These are phyloP conservation scores for Microplitis demolitor DNA, from an alignment of 1,140 invertebrate species.

Conservation along the genomic window DNA sequence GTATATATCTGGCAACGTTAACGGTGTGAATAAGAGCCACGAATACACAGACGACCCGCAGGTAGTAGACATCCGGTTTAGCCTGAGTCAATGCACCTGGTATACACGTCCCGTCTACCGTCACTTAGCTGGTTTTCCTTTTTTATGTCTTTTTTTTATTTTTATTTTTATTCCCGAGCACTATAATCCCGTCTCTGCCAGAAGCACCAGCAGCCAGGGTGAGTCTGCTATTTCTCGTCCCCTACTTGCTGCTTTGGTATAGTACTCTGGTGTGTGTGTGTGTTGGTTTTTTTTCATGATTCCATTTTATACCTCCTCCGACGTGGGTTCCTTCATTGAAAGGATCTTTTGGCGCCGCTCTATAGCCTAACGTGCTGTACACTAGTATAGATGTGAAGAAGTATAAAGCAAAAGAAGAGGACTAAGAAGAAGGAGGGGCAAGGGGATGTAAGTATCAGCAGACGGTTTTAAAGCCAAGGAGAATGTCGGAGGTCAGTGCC, in stretches of 20 bases:
- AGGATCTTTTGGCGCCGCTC: conserved; percentile 14
- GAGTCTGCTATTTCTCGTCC: too few species aligned
- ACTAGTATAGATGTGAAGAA: neutral
- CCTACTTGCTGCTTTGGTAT: too few species aligned
- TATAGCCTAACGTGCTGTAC: neutral
- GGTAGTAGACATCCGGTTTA: conserved; percentile 31
- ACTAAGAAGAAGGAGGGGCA: too few species aligned
- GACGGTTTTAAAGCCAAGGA: conserved; percentile 11
- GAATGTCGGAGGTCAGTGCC: conserved; percentile 23
- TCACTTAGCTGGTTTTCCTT: neutral
- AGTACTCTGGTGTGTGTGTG: neutral
- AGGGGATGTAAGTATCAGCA: neutral
- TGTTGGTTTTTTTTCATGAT: conserved; percentile 5
- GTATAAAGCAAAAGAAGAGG: neutral
- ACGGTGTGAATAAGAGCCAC: neutral
- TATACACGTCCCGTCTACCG: conserved; percentile 7
- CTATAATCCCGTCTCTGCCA: neutral
- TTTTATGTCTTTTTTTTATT: conserved; percentile 25
- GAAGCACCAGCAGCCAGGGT: neutral
- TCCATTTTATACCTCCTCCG: neutral
- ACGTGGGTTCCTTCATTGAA: conserved; percentile 25
- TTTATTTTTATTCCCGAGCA: conserved; percentile 1
- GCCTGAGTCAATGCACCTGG: conserved; percentile 32
- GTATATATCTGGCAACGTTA: too few species aligned
- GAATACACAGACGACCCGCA: conserved; percentile 1